Evolutionary conservation across 1,140 invertebrate species (phyloP).

Genomic region (Drosophila melanica): DNA sequence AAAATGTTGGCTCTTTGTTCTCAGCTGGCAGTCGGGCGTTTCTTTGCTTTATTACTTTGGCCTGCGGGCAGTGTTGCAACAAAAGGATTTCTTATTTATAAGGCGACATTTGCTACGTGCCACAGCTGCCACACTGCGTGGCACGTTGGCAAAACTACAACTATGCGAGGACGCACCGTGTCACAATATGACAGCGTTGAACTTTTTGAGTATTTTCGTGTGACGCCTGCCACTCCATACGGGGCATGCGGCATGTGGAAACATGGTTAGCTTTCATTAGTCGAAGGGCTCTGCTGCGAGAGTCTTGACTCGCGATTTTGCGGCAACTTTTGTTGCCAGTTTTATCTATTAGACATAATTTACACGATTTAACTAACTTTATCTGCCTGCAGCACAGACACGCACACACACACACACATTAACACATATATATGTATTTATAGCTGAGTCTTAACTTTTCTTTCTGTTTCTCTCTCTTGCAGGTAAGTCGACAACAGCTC

Average conservation of each 20-base stretch:
- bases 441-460: conserved; percentile 15
- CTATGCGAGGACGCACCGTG: conserved; percentile 8
- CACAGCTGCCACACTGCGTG: conserved; percentile 9
- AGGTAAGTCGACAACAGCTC: conserved; percentile 60
- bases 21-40: conserved; percentile 6
- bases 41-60: conserved; percentile 65
- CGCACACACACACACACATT: conserved; percentile 4
- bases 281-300: conserved; percentile 9
- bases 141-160: not conserved
- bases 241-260: conserved; percentile 7
- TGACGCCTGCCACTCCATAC: not conserved
- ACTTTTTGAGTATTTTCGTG: conserved; percentile 29
- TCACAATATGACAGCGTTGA: conserved; percentile 31
- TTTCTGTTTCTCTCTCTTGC: conserved; percentile 47
- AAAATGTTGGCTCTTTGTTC: conserved; percentile 23
- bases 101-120: conserved; percentile 32
- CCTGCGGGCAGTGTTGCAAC: conserved; percentile 51
- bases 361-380: conserved; percentile 78
- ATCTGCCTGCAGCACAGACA: conserved; percentile 24
- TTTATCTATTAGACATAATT: conserved; percentile 81
- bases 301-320: conserved; percentile 52
- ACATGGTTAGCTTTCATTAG: conserved; percentile 52
- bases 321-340: conserved; percentile 44
- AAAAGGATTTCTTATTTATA: conserved; percentile 39
- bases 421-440: not conserved